These are phyloP conservation scores for Eumerus sabulonum DNA, from an alignment of 2,888 invertebrate genomes.

Conservation along the genomic window DNA sequence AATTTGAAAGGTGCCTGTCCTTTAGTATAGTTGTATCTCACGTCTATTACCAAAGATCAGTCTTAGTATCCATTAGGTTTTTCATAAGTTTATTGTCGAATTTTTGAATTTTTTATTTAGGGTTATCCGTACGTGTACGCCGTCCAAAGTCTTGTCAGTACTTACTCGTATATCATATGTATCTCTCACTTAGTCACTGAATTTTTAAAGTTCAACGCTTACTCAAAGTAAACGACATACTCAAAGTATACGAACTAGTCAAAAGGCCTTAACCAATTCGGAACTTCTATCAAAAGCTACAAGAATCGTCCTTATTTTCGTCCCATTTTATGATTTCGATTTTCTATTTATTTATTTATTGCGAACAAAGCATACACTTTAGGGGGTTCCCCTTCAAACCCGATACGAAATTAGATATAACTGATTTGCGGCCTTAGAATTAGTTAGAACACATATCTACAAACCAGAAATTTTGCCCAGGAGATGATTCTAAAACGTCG, in stretches of 20 bases:
- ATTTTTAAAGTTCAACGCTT: neutral
- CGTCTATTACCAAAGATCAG: slow-evolving; percentile 59
- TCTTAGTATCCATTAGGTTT: slow-evolving; percentile 7
- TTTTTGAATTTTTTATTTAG: neutral
- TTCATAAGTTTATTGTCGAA: neutral
- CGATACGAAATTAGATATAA: slow-evolving; percentile 19
- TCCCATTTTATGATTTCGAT: neutral
- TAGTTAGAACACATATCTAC: slow-evolving; percentile 10
- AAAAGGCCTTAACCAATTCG: slow-evolving; percentile 40
- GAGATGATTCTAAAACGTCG: no score
- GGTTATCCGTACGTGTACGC: no score
- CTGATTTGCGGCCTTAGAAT: slow-evolving; percentile 40
- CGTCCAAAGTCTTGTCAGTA: slow-evolving; percentile 4
- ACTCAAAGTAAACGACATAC: slow-evolving; percentile 23
- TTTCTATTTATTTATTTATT: neutral
- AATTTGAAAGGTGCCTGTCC: slow-evolving; percentile 45
- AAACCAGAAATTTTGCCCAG: slow-evolving; percentile 22
- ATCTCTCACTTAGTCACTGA: neutral
- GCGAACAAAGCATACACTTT: no score
- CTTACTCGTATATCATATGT: slow-evolving; percentile 2
- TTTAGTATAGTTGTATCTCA: slow-evolving; percentile 39
- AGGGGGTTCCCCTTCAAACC: no score
- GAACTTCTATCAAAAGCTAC: slow-evolving; percentile 22
- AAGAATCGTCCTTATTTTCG: slow-evolving; percentile 13
- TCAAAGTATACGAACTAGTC: slow-evolving; percentile 57